Percentiles rank a stretch among this genome's conserved stretches.
Evolutionary conservation across 2,888 invertebrate species (phyloP).

Genomic region (Drosophila nr. perissopoda): DNA sequence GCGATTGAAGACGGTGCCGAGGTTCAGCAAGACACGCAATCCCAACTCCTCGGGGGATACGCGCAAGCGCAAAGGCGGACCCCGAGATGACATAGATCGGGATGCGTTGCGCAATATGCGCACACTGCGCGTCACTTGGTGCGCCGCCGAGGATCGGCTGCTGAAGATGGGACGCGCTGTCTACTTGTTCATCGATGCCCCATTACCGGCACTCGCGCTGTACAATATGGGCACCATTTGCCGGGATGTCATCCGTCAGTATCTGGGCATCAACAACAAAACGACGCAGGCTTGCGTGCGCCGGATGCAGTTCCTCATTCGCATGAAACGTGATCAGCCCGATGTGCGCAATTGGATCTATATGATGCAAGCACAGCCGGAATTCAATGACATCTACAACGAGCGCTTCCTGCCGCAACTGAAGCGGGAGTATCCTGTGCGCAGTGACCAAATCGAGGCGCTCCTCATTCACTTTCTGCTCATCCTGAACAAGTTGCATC

Average conservation of each 20-base stretch:
- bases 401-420: conserved; percentile 83
- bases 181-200: conserved; percentile 85
- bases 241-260: conserved; percentile 87
- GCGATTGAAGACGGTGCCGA: conserved; percentile 47
- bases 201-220: conserved; percentile 82
- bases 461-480: conserved; percentile 83
- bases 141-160: conserved; percentile 89
- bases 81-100: conserved; percentile 88
- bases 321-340: conserved; percentile 87
- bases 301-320: conserved; percentile 87
- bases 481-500: conserved; percentile 78
- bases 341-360: conserved; percentile 88
- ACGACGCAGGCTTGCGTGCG: conserved; percentile 89
- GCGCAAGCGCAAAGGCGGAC: conserved; percentile 52
- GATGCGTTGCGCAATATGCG: conserved; percentile 88
- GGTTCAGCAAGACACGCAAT: conserved; percentile 20
- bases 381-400: conserved; percentile 85
- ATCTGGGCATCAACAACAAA: conserved; percentile 87
- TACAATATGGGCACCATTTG: conserved; percentile 85
- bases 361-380: conserved; percentile 87
- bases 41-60: conserved; percentile 5
- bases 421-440: conserved; percentile 75
- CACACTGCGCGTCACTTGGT: conserved; percentile 88
- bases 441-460: conserved; percentile 73
- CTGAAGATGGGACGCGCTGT: conserved; percentile 89